These are phyloP conservation scores for Muscicapa adusta DNA, from an alignment of 2,113 vertebrate species.

Conservation along the genomic window DNA sequence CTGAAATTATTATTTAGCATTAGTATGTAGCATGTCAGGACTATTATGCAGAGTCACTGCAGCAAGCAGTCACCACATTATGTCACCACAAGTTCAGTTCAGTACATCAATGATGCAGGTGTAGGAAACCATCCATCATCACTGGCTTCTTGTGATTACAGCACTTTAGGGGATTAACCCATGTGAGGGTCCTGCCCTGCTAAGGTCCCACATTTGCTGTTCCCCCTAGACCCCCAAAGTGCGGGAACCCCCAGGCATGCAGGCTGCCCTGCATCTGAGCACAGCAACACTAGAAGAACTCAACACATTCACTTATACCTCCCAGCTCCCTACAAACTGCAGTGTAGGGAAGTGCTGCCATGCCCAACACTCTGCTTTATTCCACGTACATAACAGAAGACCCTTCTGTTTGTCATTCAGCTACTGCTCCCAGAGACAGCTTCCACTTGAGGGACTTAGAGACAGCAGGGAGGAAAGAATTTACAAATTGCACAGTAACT, in stretches of 20 bases:
- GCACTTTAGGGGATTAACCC: not conserved
- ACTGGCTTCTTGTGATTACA: not conserved
- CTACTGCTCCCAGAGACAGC: not conserved
- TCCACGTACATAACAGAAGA: not conserved
- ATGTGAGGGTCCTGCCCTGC: not conserved
- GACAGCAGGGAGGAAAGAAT: not conserved
- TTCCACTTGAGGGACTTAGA: not conserved
- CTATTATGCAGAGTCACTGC: not conserved
- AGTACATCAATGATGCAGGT: not conserved
- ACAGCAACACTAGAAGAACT: not conserved
- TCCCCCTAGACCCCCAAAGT: not conserved
- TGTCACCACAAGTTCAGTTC: not conserved
- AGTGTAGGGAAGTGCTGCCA: rapidly evolving
- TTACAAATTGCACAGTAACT: not conserved
- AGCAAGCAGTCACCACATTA: not conserved
- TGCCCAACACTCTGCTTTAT: not conserved
- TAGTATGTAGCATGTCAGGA: not conserved
- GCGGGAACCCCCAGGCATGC: not conserved
- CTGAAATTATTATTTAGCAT: not conserved
- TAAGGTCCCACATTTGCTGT: not conserved
- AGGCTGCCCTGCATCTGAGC: not conserved
- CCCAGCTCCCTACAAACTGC: not conserved
- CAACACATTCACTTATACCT: rapidly evolving
- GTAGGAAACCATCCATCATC: not conserved
- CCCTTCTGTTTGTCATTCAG: not conserved